A percentile compares a stretch with the other conserved stretches of the same genome.
These are phyloP conservation scores for Strigamia crassipes DNA, from an alignment of 2,888 invertebrate genomes.

Conservation along the genomic window DNA sequence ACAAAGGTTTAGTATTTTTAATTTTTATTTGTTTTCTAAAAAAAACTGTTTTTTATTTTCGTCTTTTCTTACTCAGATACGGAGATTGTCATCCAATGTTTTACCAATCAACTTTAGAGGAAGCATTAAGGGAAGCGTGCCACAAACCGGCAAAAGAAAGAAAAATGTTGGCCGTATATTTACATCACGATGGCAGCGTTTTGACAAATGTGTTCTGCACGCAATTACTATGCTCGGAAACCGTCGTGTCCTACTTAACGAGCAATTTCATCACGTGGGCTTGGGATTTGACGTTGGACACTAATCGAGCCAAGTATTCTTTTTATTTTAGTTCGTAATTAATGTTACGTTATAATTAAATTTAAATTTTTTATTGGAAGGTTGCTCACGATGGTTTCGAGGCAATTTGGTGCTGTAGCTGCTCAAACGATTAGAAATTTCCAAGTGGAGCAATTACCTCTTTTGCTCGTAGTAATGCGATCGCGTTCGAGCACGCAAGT, in stretches of 20 bases:
- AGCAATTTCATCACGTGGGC: slow-evolving; percentile 93
- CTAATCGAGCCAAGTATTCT: slow-evolving; percentile 76
- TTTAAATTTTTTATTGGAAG: slow-evolving; percentile 60
- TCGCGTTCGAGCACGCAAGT: slow-evolving; percentile 87
- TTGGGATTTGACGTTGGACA: slow-evolving; percentile 92
- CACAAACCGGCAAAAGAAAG: slow-evolving; percentile 88
- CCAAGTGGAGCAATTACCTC: slow-evolving; percentile 83
- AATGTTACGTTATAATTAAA: too few species aligned
- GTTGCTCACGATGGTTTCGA: slow-evolving; percentile 75
- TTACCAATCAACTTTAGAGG: slow-evolving; percentile 87
- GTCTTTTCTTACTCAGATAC: slow-evolving; percentile 64
- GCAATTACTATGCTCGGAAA: slow-evolving; percentile 87
- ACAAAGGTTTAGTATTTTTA: slow-evolving; percentile 60
- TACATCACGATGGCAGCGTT: slow-evolving; percentile 95
- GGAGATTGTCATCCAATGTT: slow-evolving; percentile 87
- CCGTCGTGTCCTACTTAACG: slow-evolving; percentile 84
- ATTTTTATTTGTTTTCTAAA: background rate
- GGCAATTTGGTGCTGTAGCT: slow-evolving; percentile 79
- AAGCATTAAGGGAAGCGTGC: slow-evolving; percentile 88
- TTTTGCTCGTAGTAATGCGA: slow-evolving; percentile 85
- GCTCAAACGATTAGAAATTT: slow-evolving; percentile 83
- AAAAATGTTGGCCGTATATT: slow-evolving; percentile 84
- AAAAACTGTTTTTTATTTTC: background rate
- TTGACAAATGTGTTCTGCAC: slow-evolving; percentile 97
- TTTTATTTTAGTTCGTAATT: slow-evolving; percentile 52